These are phyloP conservation scores for Periplaneta americana DNA, from an alignment of 1,140 invertebrate species.

Conservation along the genomic window DNA sequence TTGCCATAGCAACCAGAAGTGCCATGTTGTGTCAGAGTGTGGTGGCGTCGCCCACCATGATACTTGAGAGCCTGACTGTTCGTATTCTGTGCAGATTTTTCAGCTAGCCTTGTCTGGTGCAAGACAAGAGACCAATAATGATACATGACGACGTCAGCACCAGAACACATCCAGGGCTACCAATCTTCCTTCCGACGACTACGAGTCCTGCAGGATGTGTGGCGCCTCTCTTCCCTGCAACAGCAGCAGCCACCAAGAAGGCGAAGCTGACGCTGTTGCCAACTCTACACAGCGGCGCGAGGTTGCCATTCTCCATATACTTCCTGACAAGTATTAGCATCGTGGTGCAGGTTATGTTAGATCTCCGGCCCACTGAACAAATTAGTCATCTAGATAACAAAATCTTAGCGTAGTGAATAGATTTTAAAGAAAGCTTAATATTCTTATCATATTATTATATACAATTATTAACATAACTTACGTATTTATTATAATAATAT, in stretches of 20 bases:
- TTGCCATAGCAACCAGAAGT: no score
- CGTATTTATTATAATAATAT: slow-evolving; percentile 19
- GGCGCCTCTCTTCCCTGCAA: neutral
- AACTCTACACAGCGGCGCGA: no score
- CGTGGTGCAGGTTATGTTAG: slow-evolving; percentile 7
- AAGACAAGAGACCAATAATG: neutral
- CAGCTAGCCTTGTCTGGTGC: neutral
- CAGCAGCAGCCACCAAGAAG: neutral
- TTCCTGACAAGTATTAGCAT: slow-evolving; percentile 9
- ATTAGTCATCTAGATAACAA: slow-evolving; percentile 5
- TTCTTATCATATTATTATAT: slow-evolving; percentile 22
- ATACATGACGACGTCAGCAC: neutral
- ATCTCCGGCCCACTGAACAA: neutral
- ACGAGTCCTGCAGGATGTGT: neutral
- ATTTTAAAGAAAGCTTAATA: slow-evolving; percentile 18
- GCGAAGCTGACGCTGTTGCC: no score
- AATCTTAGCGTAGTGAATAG: slow-evolving; percentile 11
- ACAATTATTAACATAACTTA: slow-evolving; percentile 21
- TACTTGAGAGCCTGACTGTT: no score
- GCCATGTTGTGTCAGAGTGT: no score
- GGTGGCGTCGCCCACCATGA: no score
- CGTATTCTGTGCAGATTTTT: neutral
- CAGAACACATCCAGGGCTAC: neutral
- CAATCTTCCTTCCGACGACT: neutral
- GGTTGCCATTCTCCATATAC: neutral